Conservation (phyloP, 2,113 vertebrate species). For the Todiramphus chloris region DNA sequence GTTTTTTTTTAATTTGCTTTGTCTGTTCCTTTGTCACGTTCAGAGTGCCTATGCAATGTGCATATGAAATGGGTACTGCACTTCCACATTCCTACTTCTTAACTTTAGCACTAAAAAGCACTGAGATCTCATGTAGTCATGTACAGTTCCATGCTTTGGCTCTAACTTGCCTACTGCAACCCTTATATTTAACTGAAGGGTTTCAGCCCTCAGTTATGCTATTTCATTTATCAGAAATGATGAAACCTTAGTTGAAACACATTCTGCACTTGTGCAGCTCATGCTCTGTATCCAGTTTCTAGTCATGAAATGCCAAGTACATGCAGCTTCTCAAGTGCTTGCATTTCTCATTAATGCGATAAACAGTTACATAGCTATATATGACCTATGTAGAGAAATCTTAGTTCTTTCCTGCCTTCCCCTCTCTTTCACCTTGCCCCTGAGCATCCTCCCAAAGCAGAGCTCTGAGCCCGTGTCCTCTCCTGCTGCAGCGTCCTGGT, state of each 20-base stretch:
- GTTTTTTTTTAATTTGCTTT: not conserved
- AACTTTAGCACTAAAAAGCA: not conserved
- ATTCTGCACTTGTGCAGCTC: not conserved
- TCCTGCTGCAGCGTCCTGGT: not conserved
- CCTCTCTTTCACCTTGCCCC: not conserved
- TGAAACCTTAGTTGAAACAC: not conserved
- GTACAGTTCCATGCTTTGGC: not conserved
- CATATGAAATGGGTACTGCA: not conserved
- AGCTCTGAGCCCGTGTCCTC: not conserved
- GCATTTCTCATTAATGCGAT: not conserved
- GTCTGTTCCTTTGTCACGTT: not conserved
- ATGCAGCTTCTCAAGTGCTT: not conserved
- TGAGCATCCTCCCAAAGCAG: not conserved
- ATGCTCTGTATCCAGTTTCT: fast-evolving
- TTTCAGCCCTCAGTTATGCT: not conserved
- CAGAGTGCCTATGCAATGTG: not conserved
- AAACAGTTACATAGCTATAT: not conserved
- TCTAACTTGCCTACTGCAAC: not conserved
- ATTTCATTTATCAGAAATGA: not conserved
- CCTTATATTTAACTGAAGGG: not conserved
- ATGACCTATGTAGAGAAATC: not conserved
- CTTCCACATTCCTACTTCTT: not conserved
- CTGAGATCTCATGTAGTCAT: not conserved
- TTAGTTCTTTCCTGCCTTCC: not conserved
- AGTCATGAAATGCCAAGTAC: too few relatives aligned